A percentile compares a stretch with the other conserved stretches of the same genome.
These are phyloP conservation scores for Chironomus tentans DNA, from an alignment of 2,888 invertebrate genomes.

Conservation along the genomic window DNA sequence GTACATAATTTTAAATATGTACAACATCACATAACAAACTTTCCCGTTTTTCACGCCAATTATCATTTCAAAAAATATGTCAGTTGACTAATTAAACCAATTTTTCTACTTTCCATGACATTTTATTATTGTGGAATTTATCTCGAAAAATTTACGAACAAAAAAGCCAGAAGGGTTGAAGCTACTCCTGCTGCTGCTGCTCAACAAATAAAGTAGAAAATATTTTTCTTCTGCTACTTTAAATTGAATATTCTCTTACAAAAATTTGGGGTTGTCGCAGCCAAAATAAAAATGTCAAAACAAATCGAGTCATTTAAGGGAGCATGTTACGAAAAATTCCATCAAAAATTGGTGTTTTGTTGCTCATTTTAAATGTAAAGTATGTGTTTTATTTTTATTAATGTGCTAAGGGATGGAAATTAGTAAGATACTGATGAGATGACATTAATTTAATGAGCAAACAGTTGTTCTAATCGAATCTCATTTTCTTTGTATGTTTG, in stretches of 20 bases:
- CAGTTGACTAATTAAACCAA: conserved; percentile 14
- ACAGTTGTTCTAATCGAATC: not conserved
- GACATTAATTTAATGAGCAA: not conserved
- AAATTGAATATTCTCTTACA: conserved; percentile 19
- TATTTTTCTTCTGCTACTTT: not conserved
- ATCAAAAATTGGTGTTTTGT: not conserved
- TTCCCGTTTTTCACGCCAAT: conserved; percentile 13
- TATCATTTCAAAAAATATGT: conserved; percentile 16
- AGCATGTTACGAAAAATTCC: not conserved
- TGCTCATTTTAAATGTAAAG: not conserved
- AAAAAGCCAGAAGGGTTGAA: not conserved
- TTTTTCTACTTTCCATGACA: not conserved
- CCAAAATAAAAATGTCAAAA: conserved; percentile 18
- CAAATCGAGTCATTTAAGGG: conserved; percentile 20
- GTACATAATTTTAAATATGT: not conserved
- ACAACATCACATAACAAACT: not conserved
- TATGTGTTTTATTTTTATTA: not conserved
- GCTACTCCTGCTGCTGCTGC: not conserved
- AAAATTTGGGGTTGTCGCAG: not conserved
- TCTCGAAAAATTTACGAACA: not conserved
- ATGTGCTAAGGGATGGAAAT: not conserved
- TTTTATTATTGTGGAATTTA: not conserved
- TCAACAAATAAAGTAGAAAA: too few relatives aligned
- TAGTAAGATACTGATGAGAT: not conserved
- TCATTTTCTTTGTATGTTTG: not conserved